phyloP scores from a whole-genome alignment of 2,888 invertebrate genomes.

The Eupithecia subumbrata region DNA sequence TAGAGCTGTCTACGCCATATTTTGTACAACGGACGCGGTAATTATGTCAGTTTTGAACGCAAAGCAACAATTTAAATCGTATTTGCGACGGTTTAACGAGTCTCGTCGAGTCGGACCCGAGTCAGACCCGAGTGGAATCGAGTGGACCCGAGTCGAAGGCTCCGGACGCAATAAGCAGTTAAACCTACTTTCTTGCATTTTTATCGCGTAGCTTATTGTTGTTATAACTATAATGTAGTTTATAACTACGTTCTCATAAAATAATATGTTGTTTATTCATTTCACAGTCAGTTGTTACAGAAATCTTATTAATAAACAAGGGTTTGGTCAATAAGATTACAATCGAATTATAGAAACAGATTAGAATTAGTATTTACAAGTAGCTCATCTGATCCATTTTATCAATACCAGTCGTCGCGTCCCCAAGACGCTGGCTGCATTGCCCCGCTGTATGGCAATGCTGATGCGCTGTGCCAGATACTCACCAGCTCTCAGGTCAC shows the following conservation, averaged over 20 bases:
- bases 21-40: conserved; percentile 30
- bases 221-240: neutral
- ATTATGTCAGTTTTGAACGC: conserved; percentile 44
- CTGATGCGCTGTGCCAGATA: no score
- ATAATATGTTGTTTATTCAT: neutral
- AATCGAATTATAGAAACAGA: no score
- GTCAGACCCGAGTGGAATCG: neutral
- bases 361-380: no score
- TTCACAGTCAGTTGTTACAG: neutral
- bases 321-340: no score
- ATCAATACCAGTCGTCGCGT: no score
- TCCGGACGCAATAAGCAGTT: conserved; percentile 33
- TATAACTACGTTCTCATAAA: neutral
- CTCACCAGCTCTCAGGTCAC: no score
- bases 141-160: conserved; percentile 1
- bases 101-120: neutral
- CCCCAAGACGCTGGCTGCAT: no score
- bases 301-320: neutral
- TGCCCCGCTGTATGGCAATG: no score
- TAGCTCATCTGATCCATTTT: no score
- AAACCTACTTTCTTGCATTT: conserved; percentile 36
- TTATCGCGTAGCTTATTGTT: conserved; percentile 28
- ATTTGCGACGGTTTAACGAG: conserved; percentile 41
- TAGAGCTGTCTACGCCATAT: conserved; percentile 20
- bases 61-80: conserved; percentile 48